phyloP scores from a whole-genome alignment of 2,888 invertebrate species.

The Lucinisca nassula region DNA sequence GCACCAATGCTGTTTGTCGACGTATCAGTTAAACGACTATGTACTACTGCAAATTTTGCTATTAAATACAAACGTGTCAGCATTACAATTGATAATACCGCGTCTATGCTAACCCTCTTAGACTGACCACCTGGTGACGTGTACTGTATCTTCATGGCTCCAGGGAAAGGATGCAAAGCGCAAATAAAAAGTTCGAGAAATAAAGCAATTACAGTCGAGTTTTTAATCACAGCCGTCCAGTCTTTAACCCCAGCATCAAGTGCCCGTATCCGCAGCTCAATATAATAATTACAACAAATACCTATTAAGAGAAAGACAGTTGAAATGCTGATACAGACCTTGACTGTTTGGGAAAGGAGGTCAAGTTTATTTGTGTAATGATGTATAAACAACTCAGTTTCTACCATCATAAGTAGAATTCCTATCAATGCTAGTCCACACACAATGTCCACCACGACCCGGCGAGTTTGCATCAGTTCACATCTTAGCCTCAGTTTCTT shows the following conservation, averaged over 20 bases:
- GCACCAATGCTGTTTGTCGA: conserved; percentile 81
- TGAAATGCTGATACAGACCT: conserved; percentile 74
- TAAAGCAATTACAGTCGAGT: conserved; percentile 70
- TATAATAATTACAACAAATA: conserved; percentile 77
- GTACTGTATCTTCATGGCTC: conserved; percentile 73
- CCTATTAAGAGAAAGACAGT: conserved; percentile 76
- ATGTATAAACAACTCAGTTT: conserved; percentile 79
- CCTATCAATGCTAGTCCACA: conserved; percentile 77
- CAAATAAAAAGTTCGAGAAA: conserved; percentile 77
- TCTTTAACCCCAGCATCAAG: conserved; percentile 79
- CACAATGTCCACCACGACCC: conserved; percentile 77
- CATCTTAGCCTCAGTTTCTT: conserved; percentile 71
- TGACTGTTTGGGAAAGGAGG: conserved; percentile 71
- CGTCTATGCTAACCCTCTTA: conserved; percentile 76
- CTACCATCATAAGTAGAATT: conserved; percentile 80
- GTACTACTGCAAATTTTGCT: conserved; percentile 81
- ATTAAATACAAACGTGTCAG: conserved; percentile 81
- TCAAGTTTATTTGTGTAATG: conserved; percentile 65
- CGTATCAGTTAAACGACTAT: conserved; percentile 80
- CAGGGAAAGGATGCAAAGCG: conserved; percentile 81
- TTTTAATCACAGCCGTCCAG: conserved; percentile 76
- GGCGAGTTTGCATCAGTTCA: conserved; percentile 60
- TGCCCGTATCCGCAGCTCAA: conserved; percentile 70
- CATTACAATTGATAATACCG: conserved; percentile 81
- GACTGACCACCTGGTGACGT: conserved; percentile 65